Conservation (phyloP, 2,888 invertebrate genomes). For the Apamea epomidion region DNA sequence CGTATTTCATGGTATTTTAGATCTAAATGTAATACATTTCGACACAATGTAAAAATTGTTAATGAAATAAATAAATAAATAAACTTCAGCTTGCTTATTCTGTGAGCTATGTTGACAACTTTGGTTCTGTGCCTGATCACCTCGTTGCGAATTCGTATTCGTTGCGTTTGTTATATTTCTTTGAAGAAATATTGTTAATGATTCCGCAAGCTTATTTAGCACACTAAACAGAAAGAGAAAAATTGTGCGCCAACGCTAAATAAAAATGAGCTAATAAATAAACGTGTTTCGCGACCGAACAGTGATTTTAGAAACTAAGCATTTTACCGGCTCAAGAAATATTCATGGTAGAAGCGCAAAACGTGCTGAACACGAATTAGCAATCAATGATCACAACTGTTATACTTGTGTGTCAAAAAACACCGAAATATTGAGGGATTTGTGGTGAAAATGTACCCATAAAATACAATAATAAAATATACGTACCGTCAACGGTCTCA, state of each 20-base stretch:
- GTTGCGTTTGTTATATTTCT: not conserved
- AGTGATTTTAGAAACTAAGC: too few species aligned
- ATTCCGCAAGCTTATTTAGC: not conserved
- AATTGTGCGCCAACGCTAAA: not conserved
- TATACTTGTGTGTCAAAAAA: not conserved
- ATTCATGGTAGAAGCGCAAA: not conserved
- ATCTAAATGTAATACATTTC: too few species aligned
- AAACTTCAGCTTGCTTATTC: too few species aligned
- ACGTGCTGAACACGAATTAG: not conserved
- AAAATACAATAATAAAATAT: not conserved
- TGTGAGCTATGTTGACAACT: too few species aligned
- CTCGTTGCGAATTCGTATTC: too few species aligned
- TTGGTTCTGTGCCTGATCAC: too few species aligned
- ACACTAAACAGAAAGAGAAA: not conserved
- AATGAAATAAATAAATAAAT: too few species aligned
- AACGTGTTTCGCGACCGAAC: not conserved
- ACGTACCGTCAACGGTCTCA: conserved; percentile 65
- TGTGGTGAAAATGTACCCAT: not conserved
- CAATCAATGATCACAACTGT: conserved; percentile 41
- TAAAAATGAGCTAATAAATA: not conserved
- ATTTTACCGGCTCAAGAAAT: too few species aligned
- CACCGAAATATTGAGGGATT: not conserved
- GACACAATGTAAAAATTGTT: too few species aligned
- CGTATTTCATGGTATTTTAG: too few species aligned
- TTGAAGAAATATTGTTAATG: not conserved